Evolutionary conservation across 64 coral and sea anemone genomes (phyloP), one percentile per base, ranked within the genome.

Genomic region (Dendronephthya gigantea): DNA sequence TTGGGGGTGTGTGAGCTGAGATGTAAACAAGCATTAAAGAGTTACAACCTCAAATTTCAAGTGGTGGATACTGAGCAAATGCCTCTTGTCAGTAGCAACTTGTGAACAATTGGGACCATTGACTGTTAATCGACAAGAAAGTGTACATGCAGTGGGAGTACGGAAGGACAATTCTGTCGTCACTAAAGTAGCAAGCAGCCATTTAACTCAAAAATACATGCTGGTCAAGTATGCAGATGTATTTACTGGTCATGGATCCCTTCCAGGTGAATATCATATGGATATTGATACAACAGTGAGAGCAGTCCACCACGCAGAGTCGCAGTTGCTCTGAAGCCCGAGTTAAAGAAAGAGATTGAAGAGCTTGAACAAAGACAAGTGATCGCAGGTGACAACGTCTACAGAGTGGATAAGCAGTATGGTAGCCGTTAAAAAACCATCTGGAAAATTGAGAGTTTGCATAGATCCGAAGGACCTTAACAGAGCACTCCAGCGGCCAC

Each of bases 291-390:
- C 55, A 51, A 85, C 33, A 11, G 33, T 85, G 84, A 85, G 58
- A 85, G 48, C 84, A 52, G 84, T 85, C 62, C 83, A 85, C 83
- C 49, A 38, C 83, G 83, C 83, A 85, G 83, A 52, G 82, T 83
- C n/a, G 82, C 82, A 28, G 82, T 41, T 15, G 82, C 82, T 83
- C 48, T 83, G 82, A 85, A 85, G 84, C 27, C 84, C 50, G 45
- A 85, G 58, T 50, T 85, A 33, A 40, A 85, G 84, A 85, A 85
- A 19, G 62, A 85, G 58, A 85, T 85, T 56, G 49, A 85, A 13
- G 49, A 66, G 84, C 84, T 85, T 58, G 84, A 85, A 58, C 43
- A 34, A 65, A 85, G 45, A 58, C 49, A 58, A 65, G 84, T 85
- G 84, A 32, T 85, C 35, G 84, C 52, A 85, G 62, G 84, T 85